Percentiles rank a stretch among this genome's conserved stretches.
Conservation (phyloP, 2,888 invertebrate species). For the Hylaea fasciaria region DNA sequence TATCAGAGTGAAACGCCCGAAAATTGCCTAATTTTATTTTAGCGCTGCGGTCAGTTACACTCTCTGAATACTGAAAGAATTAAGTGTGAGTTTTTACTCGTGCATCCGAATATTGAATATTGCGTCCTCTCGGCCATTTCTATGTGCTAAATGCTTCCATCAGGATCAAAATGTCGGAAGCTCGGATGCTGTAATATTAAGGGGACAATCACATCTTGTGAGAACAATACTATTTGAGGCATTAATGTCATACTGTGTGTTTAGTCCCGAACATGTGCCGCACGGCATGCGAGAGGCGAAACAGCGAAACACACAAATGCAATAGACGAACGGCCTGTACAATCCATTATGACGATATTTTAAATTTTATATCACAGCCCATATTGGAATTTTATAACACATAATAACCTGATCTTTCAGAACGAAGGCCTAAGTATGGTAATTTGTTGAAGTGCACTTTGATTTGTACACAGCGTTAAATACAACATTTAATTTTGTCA, state of each 20-base stretch:
- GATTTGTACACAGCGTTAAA: conserved; percentile 84
- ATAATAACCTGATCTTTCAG: conserved; percentile 79
- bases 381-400: conserved; percentile 89
- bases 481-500: conserved; percentile 78
- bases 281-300: conserved; percentile 50
- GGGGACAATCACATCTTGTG: too few relatives aligned
- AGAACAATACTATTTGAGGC: not conserved
- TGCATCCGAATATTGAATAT: too few relatives aligned
- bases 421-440: conserved; percentile 78
- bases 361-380: conserved; percentile 90
- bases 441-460: conserved; percentile 83
- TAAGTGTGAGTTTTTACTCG: too few relatives aligned
- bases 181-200: not conserved
- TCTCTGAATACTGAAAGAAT: not conserved
- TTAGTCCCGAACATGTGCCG: conserved; percentile 14
- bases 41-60: not conserved
- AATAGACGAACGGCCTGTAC: conserved; percentile 88
- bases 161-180: not conserved
- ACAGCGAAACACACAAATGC: conserved; percentile 69
- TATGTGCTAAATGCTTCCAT: not conserved
- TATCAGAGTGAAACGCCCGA: conserved; percentile 54
- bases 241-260: not conserved
- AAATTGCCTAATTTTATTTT: conserved; percentile 45
- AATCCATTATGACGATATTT: conserved; percentile 87
- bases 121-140: not conserved